Percentiles rank a stretch among this genome's conserved stretches.
Evolutionary conservation across 2,113 vertebrate species (phyloP).

Genomic region (Rynchops niger): DNA sequence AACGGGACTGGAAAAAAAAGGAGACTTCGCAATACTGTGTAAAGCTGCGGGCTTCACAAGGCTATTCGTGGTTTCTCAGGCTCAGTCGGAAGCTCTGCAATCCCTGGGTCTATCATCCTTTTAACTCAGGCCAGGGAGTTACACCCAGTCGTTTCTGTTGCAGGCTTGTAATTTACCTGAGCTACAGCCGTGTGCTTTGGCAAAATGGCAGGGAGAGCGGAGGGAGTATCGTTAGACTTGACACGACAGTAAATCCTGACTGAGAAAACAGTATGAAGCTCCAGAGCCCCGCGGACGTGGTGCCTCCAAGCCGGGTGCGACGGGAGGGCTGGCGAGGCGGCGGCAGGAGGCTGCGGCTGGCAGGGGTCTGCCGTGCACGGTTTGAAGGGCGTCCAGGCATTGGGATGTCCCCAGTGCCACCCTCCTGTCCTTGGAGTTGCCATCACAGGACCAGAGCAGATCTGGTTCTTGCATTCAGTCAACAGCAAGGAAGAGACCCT

Average conservation of each 20-base stretch:
- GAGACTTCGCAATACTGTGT: background rate
- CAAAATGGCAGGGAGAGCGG: background rate
- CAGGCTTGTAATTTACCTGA: slow-evolving; percentile 44
- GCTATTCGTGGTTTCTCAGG: background rate
- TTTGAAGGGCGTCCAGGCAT: background rate
- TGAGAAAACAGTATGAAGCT: accelerated
- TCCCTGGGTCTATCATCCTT: background rate
- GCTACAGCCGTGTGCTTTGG: background rate
- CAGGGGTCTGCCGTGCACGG: accelerated
- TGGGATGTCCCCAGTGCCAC: background rate
- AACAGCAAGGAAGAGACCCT: background rate
- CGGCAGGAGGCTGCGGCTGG: background rate
- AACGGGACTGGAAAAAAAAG: background rate
- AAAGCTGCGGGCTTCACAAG: background rate
- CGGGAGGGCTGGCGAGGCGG: background rate
- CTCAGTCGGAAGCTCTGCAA: background rate
- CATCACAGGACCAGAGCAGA: background rate
- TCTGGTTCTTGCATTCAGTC: background rate
- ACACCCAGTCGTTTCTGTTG: slow-evolving; percentile 25
- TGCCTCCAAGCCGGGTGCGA: accelerated
- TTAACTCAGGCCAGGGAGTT: background rate
- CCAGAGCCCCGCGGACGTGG: accelerated
- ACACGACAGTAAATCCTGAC: background rate
- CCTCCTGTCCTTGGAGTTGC: background rate
- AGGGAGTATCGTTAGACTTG: background rate